Base-by-base conservation (phyloP, 2,888 invertebrate species). In the Aphrophora alni region DNA sequence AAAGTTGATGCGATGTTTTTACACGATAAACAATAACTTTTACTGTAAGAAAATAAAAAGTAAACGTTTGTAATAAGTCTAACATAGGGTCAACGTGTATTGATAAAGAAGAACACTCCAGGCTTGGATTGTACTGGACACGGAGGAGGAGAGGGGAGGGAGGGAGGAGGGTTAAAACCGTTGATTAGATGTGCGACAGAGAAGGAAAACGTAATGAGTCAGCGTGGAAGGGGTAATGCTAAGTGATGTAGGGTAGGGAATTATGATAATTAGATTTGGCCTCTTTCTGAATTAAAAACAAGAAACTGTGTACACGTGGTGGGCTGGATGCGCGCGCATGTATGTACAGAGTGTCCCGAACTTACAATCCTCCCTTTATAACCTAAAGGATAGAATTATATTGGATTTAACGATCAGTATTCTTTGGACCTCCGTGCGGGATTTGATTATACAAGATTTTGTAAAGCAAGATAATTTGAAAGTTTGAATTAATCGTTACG, bases 151-250 rank as follows among this genome's bases (percentile, higher is more conserved):
- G 73, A 51, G n/a, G 70, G 75, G 28, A 14, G 26, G 25, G 44
- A 8, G 25, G 21, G 26, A 21, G 74, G 14, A 33, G 44, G 73
- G 81, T 77, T 73, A 77, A 81, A 77, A 77, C 79, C 78, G 78
- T 81, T 81, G 78, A 73, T 78, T 78, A 81, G 81, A 81, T 77
- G 78, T 71, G 81, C 75, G 75, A 78, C 71, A 51, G 81, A 76
- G 76, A 78, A 71, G 76, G 76, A 25, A 80, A 80, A 80, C 72
- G 77, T 80, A 71, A 79, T 33, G 81, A 78, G 51, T 33, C 59
- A 80, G 81, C 77, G 38, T 17, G 17, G 68, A 24, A 28, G 14
- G 77, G n/a, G 78, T 79, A 79, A 79, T 79, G 74, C 78, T 79
- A 79, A 79, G 78, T 74, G 78, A 79, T 59, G 68, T 79, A 59